A percentile compares a stretch with the other conserved stretches of the same genome.
phyloP scores from a whole-genome alignment of 2,888 invertebrate species.

The Dicranocentrus wangi region DNA sequence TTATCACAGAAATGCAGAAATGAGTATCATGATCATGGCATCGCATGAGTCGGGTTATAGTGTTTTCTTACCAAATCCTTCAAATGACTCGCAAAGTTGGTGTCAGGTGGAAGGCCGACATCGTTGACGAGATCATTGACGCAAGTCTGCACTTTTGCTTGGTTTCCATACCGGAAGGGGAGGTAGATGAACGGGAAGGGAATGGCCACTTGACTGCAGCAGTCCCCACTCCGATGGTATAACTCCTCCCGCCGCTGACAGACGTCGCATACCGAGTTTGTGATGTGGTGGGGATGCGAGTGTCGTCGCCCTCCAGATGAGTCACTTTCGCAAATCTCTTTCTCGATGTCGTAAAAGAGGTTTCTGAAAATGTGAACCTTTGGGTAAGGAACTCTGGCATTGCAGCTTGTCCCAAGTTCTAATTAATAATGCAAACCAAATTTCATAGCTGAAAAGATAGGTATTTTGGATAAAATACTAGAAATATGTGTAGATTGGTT shows the following conservation, averaged over 20 bases:
- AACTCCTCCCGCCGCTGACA: slow-evolving; percentile 23
- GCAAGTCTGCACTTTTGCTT: slow-evolving; percentile 23
- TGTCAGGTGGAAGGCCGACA: slow-evolving; percentile 38
- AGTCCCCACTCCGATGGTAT: slow-evolving; percentile 48
- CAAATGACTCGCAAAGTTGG: slow-evolving; percentile 31
- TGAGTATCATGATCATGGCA: too few species aligned
- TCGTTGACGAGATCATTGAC: slow-evolving; percentile 30
- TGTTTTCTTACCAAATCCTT: slow-evolving; percentile 27
- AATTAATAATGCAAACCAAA: neutral
- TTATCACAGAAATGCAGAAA: too few species aligned
- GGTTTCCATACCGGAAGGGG: slow-evolving; percentile 39
- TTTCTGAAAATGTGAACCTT: slow-evolving; percentile 45
- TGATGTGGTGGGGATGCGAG: neutral
- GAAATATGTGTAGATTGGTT: neutral
- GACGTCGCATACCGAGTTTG: neutral
- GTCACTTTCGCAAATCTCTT: slow-evolving; percentile 40
- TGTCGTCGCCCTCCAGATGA: neutral
- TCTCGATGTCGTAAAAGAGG: slow-evolving; percentile 41
- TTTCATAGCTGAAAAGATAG: too few species aligned
- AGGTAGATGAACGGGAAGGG: slow-evolving; percentile 42
- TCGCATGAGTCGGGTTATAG: too few species aligned
- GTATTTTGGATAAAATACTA: neutral
- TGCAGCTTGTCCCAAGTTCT: neutral
- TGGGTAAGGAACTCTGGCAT: slow-evolving; percentile 26
- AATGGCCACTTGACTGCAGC: slow-evolving; percentile 43